These are phyloP conservation scores for Fabriciana adippe DNA, from an alignment of 2,888 invertebrate species.

Conservation along the genomic window DNA sequence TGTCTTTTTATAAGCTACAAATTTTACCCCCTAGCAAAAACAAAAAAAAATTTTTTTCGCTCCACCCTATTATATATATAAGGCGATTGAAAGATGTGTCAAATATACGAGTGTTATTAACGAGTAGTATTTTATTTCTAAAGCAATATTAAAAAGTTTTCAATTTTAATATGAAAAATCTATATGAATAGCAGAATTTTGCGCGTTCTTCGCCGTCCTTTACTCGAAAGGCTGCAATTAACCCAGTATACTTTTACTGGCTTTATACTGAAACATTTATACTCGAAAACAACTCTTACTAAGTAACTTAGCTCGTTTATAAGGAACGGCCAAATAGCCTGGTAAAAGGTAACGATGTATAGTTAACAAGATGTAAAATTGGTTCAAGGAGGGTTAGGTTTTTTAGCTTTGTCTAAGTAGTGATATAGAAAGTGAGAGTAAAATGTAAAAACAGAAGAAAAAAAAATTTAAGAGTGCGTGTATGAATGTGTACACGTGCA, in stretches of 20 bases:
- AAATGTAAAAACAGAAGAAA: not conserved
- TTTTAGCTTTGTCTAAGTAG: conserved; percentile 1
- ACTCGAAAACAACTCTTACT: conserved; percentile 36
- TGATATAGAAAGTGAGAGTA: not conserved
- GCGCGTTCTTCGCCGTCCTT: conserved; percentile 14
- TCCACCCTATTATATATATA: no score
- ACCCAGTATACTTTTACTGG: conserved; percentile 25
- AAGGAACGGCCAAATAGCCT: conserved; percentile 52
- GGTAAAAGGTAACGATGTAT: conserved; percentile 60
- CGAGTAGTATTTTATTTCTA: no score
- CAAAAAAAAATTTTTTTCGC: no score
- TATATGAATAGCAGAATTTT: not conserved
- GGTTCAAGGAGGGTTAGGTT: conserved; percentile 16
- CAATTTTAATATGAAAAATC: not conserved
- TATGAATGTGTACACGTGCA: no score
- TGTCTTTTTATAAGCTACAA: no score
- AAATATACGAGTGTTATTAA: no score
- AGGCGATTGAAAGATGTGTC: no score
- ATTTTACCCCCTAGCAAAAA: no score
- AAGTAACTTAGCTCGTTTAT: conserved; percentile 43
- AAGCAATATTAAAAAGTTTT: not conserved
- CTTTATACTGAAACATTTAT: conserved; percentile 31
- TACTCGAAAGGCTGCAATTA: conserved; percentile 21
- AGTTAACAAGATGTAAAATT: conserved; percentile 57
- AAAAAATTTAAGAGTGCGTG: no score